Conservation (phyloP, 2,797 vertebrate species). For the Bovichtus variegatus region DNA sequence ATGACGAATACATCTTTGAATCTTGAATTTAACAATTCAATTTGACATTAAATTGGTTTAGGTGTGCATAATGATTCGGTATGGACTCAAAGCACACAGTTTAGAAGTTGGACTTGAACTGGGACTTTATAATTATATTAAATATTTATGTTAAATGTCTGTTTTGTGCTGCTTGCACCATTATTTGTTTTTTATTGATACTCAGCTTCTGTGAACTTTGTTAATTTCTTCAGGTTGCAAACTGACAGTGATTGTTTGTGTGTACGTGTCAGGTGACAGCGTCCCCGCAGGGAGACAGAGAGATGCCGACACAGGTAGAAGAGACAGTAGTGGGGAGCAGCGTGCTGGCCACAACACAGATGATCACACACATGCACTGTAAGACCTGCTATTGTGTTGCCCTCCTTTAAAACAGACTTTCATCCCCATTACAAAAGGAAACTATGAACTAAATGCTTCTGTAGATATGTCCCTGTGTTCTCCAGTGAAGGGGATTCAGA, state of each 20-base stretch:
- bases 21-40: neutral
- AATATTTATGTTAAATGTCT: too few species aligned
- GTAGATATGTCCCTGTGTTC: conserved; percentile 68
- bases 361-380: conserved; percentile 48
- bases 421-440: neutral
- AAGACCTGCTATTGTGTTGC: neutral
- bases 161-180: neutral
- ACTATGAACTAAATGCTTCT: conserved; percentile 49
- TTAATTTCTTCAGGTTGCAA: neutral
- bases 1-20: neutral
- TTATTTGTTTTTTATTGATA: neutral
- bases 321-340: conserved; percentile 48
- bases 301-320: conserved; percentile 40
- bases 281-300: conserved; percentile 55
- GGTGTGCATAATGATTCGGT: neutral
- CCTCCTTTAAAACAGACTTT: neutral
- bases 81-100: neutral
- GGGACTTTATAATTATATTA: too few species aligned
- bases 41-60: neutral
- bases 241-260: neutral
- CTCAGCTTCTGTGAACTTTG: neutral
- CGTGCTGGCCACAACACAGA: conserved; percentile 52
- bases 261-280: conserved; percentile 68
- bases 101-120: neutral
- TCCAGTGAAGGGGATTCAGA: conserved; percentile 78